Evolutionary conservation across 35 echinoderm and acorn worm species (phyloP), one percentile per base, ranked within the genome.

Genomic region (Strongylocentrotus purpuratus): DNA sequence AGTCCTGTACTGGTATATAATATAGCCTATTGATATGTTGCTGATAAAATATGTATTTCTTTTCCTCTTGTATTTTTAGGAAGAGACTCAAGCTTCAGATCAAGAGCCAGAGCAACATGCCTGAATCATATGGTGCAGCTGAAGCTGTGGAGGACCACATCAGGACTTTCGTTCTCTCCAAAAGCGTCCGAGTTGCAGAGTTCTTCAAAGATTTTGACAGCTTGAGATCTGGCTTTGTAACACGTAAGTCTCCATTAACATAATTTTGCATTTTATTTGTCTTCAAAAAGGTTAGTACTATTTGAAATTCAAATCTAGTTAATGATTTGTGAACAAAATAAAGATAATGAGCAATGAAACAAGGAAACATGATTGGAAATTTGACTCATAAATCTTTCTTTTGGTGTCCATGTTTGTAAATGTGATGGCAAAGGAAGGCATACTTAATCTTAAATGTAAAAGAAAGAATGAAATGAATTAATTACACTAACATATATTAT

Each of bases 161-260:
- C 50, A 32, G 98, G 86, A 97, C 96, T 47, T 85, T 91, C 47
- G 95, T 99, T 18, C 97, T 96, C 32, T 96, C 96, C 4, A 97
- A 96, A 92, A 85, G 97, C 33, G 98, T 97, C 78, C 32, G 98
- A 87, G 98, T 99, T 12, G 95, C 98, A 31, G 98, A 99, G 88
- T 99, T 99, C 94, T 99, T 99, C 95, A 99, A 99, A 92, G 98
- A 99, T 91, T 99, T 96, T 99, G 98, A 99, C 95, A 97, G 96
- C 10, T 93, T 99, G 22, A 88, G 98, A 95, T 97, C 97, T 61
- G 98, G 98, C 59, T 99, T 94, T 95, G 96, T 99, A 18, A 97
- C 98, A 96, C 92, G 98, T 99, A 96, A 97, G 98, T 88, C 7
- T 33, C 45, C 33, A 45, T 50, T 41, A 46, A 71, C 22, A 71